These are phyloP conservation scores for Argynnis bischoffii DNA, from an alignment of 2,888 invertebrate genomes.

Conservation along the genomic window DNA sequence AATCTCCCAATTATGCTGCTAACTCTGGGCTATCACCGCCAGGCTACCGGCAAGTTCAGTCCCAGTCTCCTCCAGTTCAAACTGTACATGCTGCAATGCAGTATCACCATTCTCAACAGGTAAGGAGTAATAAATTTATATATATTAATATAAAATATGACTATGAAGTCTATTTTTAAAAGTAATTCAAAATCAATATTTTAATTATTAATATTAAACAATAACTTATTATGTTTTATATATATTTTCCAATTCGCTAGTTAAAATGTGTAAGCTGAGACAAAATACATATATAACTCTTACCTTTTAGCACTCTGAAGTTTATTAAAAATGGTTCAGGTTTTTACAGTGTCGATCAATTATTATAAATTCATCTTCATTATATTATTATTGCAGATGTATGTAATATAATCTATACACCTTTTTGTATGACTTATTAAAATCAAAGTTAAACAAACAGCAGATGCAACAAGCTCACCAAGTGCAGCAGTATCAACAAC, in stretches of 20 bases:
- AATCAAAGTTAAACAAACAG: conserved; percentile 5
- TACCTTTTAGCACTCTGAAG: too few relatives aligned
- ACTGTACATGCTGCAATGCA: conserved; percentile 76
- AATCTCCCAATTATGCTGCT: conserved; percentile 74
- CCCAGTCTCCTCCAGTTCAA: conserved; percentile 77
- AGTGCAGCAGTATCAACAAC: conserved; percentile 68
- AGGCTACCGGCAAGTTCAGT: conserved; percentile 74
- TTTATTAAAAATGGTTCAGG: too few relatives aligned
- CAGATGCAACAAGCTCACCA: conserved; percentile 74
- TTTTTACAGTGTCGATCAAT: too few relatives aligned
- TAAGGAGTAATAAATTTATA: conserved; percentile 39
- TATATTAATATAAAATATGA: background rate
- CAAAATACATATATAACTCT: too few relatives aligned
- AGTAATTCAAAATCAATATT: too few relatives aligned
- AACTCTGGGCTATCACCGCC: conserved; percentile 82
- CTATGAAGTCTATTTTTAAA: background rate
- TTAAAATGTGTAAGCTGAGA: too few relatives aligned
- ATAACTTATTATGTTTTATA: too few relatives aligned
- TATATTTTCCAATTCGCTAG: too few relatives aligned
- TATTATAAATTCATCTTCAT: too few relatives aligned
- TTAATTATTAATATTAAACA: too few relatives aligned
- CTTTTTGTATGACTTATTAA: background rate
- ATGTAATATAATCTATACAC: too few relatives aligned
- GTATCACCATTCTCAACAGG: conserved; percentile 77
- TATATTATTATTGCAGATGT: too few relatives aligned